phyloP scores from a whole-genome alignment of 2,888 invertebrate genomes.

The Sarcophaga carnaria region DNA sequence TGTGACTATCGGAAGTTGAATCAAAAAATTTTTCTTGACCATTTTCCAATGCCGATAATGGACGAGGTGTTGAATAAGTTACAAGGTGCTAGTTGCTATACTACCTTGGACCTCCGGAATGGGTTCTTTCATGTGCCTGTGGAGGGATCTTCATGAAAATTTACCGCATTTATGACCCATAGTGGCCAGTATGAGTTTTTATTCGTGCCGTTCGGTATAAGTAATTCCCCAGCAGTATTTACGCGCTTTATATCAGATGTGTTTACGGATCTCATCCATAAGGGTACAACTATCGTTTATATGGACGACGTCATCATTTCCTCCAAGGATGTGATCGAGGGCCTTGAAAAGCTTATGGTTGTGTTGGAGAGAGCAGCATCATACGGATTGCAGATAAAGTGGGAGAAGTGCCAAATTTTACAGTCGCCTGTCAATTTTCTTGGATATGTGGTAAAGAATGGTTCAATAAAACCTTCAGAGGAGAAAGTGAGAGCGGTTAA shows the following conservation, averaged over 20 bases:
- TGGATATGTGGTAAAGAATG: constrained; percentile 55
- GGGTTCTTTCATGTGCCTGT: constrained; percentile 34
- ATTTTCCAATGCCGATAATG: constrained; percentile 63
- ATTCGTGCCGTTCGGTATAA: constrained; percentile 51
- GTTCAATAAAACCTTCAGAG: constrained; percentile 56
- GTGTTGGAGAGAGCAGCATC: constrained; percentile 41
- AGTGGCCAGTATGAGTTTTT: constrained; percentile 63
- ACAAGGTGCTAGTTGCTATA: constrained; percentile 45
- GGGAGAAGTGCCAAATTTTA: constrained; percentile 64
- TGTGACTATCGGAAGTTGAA: too few relatives aligned
- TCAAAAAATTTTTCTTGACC: constrained; percentile 53
- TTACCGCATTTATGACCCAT: constrained; percentile 70
- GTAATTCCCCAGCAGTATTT: constrained; percentile 40
- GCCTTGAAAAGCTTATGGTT: constrained; percentile 7
- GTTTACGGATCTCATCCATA: background rate
- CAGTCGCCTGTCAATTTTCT: constrained; percentile 46
- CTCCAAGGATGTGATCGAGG: constrained; percentile 48
- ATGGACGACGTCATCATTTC: constrained; percentile 64
- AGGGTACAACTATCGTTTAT: background rate
- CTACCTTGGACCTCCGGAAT: background rate
- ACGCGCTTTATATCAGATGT: constrained; percentile 2
- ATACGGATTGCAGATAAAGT: constrained; percentile 55
- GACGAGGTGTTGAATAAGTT: constrained; percentile 65
- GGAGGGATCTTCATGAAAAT: constrained; percentile 65
- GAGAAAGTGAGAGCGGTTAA: constrained; percentile 55